Conservation (phyloP, 2,888 invertebrate genomes). For the Lithosia quadra region DNA sequence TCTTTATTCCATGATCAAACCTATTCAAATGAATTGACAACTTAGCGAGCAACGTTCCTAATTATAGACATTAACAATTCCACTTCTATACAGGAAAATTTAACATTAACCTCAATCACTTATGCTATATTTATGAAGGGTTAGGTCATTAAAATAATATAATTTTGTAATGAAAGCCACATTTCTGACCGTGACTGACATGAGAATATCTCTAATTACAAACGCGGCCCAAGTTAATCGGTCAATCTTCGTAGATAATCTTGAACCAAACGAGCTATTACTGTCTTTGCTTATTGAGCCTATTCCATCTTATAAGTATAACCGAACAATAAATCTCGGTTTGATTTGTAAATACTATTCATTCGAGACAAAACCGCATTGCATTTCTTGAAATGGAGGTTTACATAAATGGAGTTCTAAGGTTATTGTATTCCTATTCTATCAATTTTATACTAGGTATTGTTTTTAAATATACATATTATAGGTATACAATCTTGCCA, state of each 20-base stretch:
- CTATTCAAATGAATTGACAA: no score
- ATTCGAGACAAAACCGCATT: background rate
- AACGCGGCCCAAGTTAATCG: conserved; percentile 55
- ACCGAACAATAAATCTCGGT: conserved; percentile 13
- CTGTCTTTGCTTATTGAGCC: conserved; percentile 21
- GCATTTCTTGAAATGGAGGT: background rate
- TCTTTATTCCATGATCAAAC: no score
- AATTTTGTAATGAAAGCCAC: conserved; percentile 37
- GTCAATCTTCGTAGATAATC: conserved; percentile 51
- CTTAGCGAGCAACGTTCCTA: no score
- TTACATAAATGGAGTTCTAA: background rate
- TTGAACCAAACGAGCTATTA: conserved; percentile 12
- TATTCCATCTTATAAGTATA: conserved; percentile 19
- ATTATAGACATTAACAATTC: no score
- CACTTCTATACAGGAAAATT: no score
- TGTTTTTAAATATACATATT: no score
- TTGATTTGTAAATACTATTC: conserved; percentile 12
- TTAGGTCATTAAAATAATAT: background rate
- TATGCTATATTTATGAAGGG: no score
- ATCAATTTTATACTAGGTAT: background rate
- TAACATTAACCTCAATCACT: no score
- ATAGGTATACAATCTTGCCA: no score
- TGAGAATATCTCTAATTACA: conserved; percentile 71
- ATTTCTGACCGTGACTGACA: conserved; percentile 50
- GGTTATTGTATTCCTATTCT: background rate